A percentile compares a stretch with the other conserved stretches of the same genome.
Evolutionary conservation across 2,888 invertebrate genomes (phyloP).

Genomic region (Biston betularia): DNA sequence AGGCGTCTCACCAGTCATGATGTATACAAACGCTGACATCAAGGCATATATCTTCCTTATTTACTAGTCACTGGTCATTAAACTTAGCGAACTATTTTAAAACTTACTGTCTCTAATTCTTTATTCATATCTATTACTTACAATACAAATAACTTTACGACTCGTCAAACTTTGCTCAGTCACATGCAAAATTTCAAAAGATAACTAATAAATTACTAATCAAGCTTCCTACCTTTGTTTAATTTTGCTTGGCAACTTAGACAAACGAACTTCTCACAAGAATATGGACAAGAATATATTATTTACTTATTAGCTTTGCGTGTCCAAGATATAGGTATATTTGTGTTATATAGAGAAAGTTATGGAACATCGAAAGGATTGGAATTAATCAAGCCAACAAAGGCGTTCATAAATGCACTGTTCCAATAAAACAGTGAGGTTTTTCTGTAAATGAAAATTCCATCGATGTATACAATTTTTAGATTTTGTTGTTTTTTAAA

Average conservation of each 20-base stretch:
- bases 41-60: slow-evolving; percentile 8
- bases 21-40: background rate
- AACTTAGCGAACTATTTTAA: slow-evolving; percentile 9
- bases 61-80: slow-evolving; percentile 19
- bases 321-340: too few relatives aligned
- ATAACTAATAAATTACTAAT: slow-evolving; percentile 6
- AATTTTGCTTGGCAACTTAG: background rate
- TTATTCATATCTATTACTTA: slow-evolving; percentile 3
- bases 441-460: too few relatives aligned
- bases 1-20: too few relatives aligned
- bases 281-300: too few relatives aligned
- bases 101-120: background rate
- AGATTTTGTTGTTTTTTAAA: too few relatives aligned
- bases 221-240: slow-evolving; percentile 3
- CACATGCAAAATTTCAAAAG: slow-evolving; percentile 1
- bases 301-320: background rate
- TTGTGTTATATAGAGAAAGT: too few relatives aligned
- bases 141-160: slow-evolving; percentile 27
- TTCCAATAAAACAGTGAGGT: too few relatives aligned
- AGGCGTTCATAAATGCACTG: too few relatives aligned
- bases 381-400: too few relatives aligned
- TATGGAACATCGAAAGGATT: too few relatives aligned
- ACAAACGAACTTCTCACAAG: background rate
- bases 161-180: slow-evolving; percentile 18
- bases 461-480: too few relatives aligned